Conservation (phyloP, 2,888 invertebrate species). For the Scaptodrosophila latifasciaeformis region DNA sequence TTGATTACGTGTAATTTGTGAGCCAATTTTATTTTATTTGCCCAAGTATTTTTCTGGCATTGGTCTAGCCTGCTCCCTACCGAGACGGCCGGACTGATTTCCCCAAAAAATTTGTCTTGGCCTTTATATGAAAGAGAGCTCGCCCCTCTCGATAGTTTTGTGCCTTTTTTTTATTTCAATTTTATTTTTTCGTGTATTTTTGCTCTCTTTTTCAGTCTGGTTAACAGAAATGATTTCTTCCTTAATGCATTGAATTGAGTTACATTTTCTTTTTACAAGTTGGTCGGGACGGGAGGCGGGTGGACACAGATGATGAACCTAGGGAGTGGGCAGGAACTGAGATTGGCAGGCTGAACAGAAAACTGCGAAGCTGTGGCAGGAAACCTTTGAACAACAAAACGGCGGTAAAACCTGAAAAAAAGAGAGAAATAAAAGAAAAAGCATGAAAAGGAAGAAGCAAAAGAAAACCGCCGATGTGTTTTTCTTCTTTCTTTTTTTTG, state of each 20-base stretch:
- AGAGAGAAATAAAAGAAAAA: constrained; percentile 5
- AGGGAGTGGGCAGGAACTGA: too few species aligned
- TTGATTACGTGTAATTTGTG: constrained; percentile 58
- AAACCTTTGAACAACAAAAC: constrained; percentile 28
- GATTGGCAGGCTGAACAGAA: neutral
- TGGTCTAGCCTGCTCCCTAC: neutral
- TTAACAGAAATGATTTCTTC: constrained; percentile 31
- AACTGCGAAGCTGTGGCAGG: constrained; percentile 3
- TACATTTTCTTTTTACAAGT: constrained; percentile 17
- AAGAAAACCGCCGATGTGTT: neutral
- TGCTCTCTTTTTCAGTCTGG: constrained; percentile 19
- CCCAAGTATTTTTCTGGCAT: constrained; percentile 9
- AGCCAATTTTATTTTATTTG: constrained; percentile 20
- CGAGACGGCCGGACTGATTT: constrained; percentile 8
- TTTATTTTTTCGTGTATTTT: neutral
- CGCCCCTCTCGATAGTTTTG: neutral
- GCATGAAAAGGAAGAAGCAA: neutral
- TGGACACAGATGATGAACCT: too few species aligned
- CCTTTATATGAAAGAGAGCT: constrained; percentile 5
- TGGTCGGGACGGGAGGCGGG: too few species aligned
- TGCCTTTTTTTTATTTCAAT: constrained; percentile 6
- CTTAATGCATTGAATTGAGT: constrained; percentile 44
- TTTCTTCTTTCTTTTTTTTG: too few species aligned
- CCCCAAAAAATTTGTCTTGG: constrained; percentile 25
- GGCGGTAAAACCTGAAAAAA: constrained; percentile 9